Base-by-base conservation (phyloP, 2,797 vertebrate species). In the Clarias fuscus region DNA sequence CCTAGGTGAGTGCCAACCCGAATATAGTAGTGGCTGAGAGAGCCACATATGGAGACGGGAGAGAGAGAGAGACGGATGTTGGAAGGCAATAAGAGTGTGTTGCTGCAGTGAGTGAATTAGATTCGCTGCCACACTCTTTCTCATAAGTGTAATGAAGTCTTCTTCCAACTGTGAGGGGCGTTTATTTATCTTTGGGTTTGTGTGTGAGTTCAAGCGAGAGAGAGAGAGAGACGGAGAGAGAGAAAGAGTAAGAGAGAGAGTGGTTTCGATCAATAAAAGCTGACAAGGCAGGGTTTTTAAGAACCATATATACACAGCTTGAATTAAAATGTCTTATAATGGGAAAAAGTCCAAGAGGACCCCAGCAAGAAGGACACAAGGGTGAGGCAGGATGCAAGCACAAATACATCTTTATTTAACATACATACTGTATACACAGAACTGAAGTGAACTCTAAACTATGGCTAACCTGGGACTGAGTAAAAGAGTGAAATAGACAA, bases 131-230 rank as follows among this genome's bases (percentile, higher is more conserved):
- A 89, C 87, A 89, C 91, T 89, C 83, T 91, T 92, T 93, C 91
- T 90, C 88, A 94, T 93, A 92, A 92, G 91, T 93, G 93, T 94
- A 94, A 94, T 94, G 93, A 95, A 93, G 92, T 93, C 88, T 88
- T 90, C 86, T 83, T 84, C 86, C 88, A 89, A 71, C 71, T 88
- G 87, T 75, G 82, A 88, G 85, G 84, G 86, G 81, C 84, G 80
- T 18, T 72, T 64, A 27, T 61, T 70, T 86, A 75, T 80, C 58
- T 65, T 40, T 78, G 72, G 1, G 27, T 37, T 53, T 76, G 87
- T 62, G 67, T 78, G 75, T 70, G 56, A 15, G 30, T 6, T 65
- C 18, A 48, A 3, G 27, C 22, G 30, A 27, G 6, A 40, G 10
- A 3, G 30, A 43, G 59, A 43, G 59, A 68, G 72, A 10, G 33